Conservation (phyloP, 2,888 invertebrate species). For the Nasonovia ribisnigri region DNA sequence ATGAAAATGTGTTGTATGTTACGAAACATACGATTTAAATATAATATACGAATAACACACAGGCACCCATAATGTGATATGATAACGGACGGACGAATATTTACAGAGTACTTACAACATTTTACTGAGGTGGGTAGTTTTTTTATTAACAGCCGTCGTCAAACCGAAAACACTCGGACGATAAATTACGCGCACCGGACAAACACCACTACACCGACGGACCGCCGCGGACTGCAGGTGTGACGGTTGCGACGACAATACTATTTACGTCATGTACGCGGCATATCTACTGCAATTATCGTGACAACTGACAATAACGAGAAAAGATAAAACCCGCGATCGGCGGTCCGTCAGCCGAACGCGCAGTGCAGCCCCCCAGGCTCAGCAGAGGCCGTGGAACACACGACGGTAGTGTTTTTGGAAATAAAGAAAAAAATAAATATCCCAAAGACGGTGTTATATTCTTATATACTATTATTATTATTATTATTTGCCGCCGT, state of each 20-base stretch:
- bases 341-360: background rate
- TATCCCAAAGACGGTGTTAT: background rate
- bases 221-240: background rate
- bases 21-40: background rate
- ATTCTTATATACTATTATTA: background rate
- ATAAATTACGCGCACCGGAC: background rate
- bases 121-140: background rate
- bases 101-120: background rate
- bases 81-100: background rate
- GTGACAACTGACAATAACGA: background rate
- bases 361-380: background rate
- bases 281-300: background rate
- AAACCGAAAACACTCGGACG: background rate
- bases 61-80: background rate
- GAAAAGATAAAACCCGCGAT: background rate
- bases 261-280: background rate
- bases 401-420: background rate
- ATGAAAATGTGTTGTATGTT: background rate
- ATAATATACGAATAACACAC: too few relatives aligned
- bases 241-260: background rate
- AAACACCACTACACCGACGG: background rate
- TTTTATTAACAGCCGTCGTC: background rate
- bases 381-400: too few relatives aligned
- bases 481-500: background rate
- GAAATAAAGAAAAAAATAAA: background rate